Base-by-base conservation (phyloP, 2,797 vertebrate species). In the Acestrorhynchus altus region DNA sequence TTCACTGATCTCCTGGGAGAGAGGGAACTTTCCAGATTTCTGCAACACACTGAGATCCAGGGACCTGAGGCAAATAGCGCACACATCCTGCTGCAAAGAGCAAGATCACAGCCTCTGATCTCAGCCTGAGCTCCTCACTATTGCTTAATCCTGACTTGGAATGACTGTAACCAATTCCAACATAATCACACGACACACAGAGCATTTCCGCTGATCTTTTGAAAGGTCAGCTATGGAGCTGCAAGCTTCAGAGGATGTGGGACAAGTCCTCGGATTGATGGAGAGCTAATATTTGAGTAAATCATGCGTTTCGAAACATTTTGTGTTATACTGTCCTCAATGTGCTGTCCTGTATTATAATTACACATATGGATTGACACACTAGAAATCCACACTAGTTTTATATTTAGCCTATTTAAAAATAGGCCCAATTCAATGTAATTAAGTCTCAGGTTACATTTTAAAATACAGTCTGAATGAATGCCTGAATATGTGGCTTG, bases 1-100 rank as follows among this genome's bases (percentile, higher is more conserved):
- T 61, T 79, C 47, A 74, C 64, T 54, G 69, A 57, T 79, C 71
- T 74, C 77, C 39, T 22, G 77, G 72, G 77, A 74, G 51, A 42
- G 35, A 20, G 20, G 68, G 40, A 65, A 74, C 40, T 22, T 79
- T 74, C 64, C 44, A 8, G 51, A 66, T 73, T 40, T 22, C 61
- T 26, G n/a, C 66, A 20, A 47, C 46, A 61, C 31, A 74, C 44
- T 24, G 18, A 74, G 64, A 56, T 16, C 20, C 28, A 51, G 44
- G 67, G 54, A 68, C 31, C 35, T 49, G 44, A 39, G 51, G 52
- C 52, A 22, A 49, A 40, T 61, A 46, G 54, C 16, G 31, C 49
- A 46, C 44, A 67, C 65, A 47, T 28, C 65, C 35, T 22, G 76
- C 52, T 61, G 66, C 59, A 51, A 49, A 51, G 46, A 54, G 47